Conservation (phyloP, 2,888 invertebrate species). For the Ennomos erosarius region DNA sequence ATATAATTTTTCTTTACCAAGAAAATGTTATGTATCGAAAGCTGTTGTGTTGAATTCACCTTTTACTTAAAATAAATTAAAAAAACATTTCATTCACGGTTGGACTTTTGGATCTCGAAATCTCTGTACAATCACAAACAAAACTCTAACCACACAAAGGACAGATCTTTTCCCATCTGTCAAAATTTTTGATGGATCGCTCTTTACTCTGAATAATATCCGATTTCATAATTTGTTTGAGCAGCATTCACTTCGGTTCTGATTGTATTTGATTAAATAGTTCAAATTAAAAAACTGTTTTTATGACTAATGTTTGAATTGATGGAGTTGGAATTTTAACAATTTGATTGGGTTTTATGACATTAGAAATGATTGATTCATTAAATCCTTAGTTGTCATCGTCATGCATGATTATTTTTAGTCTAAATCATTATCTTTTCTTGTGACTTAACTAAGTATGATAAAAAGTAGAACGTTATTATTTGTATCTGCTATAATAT, state of each 20-base stretch:
- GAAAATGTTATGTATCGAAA: too few species aligned
- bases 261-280: constrained; percentile 78
- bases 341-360: constrained; percentile 8
- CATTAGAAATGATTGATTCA: not conserved
- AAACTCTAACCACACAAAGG: constrained; percentile 44
- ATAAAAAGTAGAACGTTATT: too few species aligned
- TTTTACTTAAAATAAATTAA: not conserved
- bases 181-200: constrained; percentile 78
- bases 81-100: not conserved
- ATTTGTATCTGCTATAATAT: too few species aligned
- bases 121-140: constrained; percentile 29
- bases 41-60: not conserved
- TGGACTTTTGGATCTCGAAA: constrained; percentile 5
- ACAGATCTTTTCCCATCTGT: constrained; percentile 67
- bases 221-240: constrained; percentile 80
- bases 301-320: constrained; percentile 15
- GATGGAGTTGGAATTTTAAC: constrained; percentile 6
- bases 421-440: too few species aligned
- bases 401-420: too few species aligned
- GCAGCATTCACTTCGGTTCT: constrained; percentile 61
- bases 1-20: too few species aligned
- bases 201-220: constrained; percentile 59
- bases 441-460: too few species aligned
- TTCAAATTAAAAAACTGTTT: constrained; percentile 49
- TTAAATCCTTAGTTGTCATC: not conserved